Percentiles rank a stretch among this genome's conserved stretches.
Evolutionary conservation across 2,888 invertebrate genomes (phyloP).

Genomic region (Pocota personata): DNA sequence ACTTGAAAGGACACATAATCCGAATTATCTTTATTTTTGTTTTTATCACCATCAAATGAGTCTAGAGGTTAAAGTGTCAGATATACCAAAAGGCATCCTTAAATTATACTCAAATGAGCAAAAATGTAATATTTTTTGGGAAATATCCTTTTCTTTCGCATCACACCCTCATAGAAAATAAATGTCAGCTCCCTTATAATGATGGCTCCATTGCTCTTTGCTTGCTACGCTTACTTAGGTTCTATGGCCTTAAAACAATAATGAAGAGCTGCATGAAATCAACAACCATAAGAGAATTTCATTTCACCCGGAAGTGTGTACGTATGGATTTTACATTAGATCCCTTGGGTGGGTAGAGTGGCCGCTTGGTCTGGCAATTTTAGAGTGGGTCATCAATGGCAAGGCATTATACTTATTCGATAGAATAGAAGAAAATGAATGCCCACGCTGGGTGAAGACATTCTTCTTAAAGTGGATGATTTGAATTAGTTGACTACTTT

Average conservation of each 20-base stretch:
- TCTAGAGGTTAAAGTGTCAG: constrained; percentile 11
- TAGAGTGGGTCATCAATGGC: constrained; percentile 44
- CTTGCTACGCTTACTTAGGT: constrained; percentile 11
- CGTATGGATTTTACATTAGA: constrained; percentile 1
- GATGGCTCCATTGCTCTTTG: not conserved
- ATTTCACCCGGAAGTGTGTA: constrained; percentile 22
- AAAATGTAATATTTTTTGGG: not conserved
- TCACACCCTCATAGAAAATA: not conserved
- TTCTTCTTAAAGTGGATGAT: constrained; percentile 32
- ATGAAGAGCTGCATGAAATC: constrained; percentile 34
- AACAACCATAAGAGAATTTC: constrained; percentile 7
- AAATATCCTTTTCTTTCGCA: constrained; percentile 9
- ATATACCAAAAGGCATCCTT: constrained; percentile 12
- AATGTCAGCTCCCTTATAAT: not conserved
- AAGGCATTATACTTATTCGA: constrained; percentile 37
- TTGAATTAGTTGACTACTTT: constrained; percentile 56
- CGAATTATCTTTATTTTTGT: not conserved
- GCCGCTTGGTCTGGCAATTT: constrained; percentile 42
- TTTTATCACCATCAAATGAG: not conserved
- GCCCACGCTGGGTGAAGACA: constrained; percentile 7
- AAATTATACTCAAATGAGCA: constrained; percentile 7
- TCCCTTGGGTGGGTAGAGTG: not conserved
- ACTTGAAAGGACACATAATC: constrained; percentile 15
- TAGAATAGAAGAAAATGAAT: constrained; percentile 9
- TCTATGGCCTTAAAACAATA: constrained; percentile 13